Base-by-base conservation (phyloP, 2,797 vertebrate genomes). In the Sparus aurata region DNA sequence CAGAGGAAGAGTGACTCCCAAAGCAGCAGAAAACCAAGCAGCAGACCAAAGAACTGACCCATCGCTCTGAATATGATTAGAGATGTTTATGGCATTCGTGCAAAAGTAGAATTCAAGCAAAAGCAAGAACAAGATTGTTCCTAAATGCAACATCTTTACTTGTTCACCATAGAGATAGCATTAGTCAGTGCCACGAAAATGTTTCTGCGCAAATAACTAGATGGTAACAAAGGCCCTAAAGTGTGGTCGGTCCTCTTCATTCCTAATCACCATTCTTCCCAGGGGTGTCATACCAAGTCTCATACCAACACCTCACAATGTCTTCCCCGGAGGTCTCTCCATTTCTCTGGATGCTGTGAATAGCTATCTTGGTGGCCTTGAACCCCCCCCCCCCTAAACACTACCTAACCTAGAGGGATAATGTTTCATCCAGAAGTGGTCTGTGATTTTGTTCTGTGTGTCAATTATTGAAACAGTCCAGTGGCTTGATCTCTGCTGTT, bases 361-460 rank as follows among this genome's bases (percentile, higher is more conserved):
- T 93, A 91, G 90, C 94, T 80, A 73, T 92, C 93, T 86, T 93
- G 93, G 94, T 93, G 94, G 94, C 92, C 92, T 85, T 73, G 83
- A 82, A 85, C 17, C 85, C 84, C 73, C 75, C 77, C 2, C 38
- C 9, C 38, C 27, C 25, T 25, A 25, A 38, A 38, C n/a, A 5
- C 64, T 8, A 45, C 73, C 67, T 87, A 71, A 80, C 83, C 85
- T 82, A 67, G 9, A 85, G 82, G 92, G 93, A 94, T 94, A 94
- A 91, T 88, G 83, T 94, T 89, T 90, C 73, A 90, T 86, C 80
- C 81, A 91, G 82, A 83, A 85, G 62, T 73, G 69, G 65, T 57
- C 64, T 49, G 65, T 89, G 80, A 86, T 91, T 90, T 90, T 79
- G 85, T 91, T 86, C 79, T 75, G 62, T 4, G 22, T 81, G 83